Evolutionary conservation across 2,888 invertebrate species (phyloP), one percentile per base, ranked within the genome.

Genomic region (Cosmia pyralina): DNA sequence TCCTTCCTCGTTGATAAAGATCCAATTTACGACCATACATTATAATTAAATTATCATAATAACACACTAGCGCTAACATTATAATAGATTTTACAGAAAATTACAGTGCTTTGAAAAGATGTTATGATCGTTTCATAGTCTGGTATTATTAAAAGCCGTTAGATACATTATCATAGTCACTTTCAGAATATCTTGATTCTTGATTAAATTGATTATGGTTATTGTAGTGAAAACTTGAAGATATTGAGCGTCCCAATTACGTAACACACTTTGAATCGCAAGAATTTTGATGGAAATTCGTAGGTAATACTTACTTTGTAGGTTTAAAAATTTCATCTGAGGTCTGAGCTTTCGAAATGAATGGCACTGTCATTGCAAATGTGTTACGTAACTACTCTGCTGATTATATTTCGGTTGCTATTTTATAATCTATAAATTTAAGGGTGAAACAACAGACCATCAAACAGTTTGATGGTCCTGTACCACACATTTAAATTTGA

Each of bases 1-100:
- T 70, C 15, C 71, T 78, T 82, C 72, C 79, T 63, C 34, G n/a
- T 38, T 28, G 62, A 80, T 80, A 66, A 17, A 34, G 59, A 60
- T 69, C 67, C 17, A 58, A 41, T 34, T 55, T 11, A 59, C 50
- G 48, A 57, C 22, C 44, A 65, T 8, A 5, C 34, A n/a, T 34
- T 6, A 34, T 73, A 46, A 50, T 64, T 67, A 41, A 50, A 64
- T 53, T 22, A 70, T 77, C 58, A 67, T 22, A 67, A 81, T 57
- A 11, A 52, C 10, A 62, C 3, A 15, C 19, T 73, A 48, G 15
- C 22, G 44, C 19, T 28, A 52, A 13, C 52, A 44, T 58, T 53
- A 44, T 34, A 34, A 22, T 44, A 19, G 17, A 62, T 59, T 0
- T 58, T 41, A 17, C n/a, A 34, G 6, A 53, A 53, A 75, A 76